phyloP scores from a whole-genome alignment of 2,888 invertebrate genomes.

The Pollenia griseotomentosa region DNA sequence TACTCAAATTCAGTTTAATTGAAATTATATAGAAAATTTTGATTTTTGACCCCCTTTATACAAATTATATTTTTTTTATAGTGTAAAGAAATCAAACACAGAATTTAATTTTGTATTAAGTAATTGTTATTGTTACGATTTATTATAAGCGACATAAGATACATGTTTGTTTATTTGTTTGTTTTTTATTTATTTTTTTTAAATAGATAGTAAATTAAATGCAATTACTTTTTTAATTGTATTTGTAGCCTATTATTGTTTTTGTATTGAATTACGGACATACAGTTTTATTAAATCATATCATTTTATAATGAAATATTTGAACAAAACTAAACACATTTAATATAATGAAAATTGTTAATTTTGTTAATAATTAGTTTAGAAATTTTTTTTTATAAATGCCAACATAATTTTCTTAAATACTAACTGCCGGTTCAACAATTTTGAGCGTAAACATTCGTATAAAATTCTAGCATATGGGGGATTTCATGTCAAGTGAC shows the following conservation, averaged over 20 bases:
- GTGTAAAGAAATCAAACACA: conserved; percentile 31
- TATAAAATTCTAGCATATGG: no score
- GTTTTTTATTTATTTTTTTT: background rate
- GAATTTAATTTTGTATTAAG: conserved; percentile 32
- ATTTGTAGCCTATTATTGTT: background rate
- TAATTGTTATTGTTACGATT: conserved; percentile 17
- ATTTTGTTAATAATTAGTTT: no score
- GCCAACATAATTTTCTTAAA: no score
- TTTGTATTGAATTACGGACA: background rate
- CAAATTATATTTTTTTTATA: background rate
- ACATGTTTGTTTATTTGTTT: conserved; percentile 38
- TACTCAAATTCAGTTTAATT: conserved; percentile 38
- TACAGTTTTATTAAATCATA: background rate
- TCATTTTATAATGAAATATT: background rate
- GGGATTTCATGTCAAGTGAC: no score
- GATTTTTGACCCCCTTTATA: conserved; percentile 43
- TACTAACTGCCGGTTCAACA: no score
- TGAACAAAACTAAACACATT: background rate
- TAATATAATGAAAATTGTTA: no score
- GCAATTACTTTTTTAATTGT: conserved; percentile 6
- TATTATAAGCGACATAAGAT: conserved; percentile 50
- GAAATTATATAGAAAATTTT: conserved; percentile 47
- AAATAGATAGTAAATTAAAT: conserved; percentile 43
- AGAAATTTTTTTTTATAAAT: no score
- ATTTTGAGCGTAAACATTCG: no score